Base-by-base conservation (phyloP, 2,888 invertebrate genomes). In the Holacanthella duospinosa region DNA sequence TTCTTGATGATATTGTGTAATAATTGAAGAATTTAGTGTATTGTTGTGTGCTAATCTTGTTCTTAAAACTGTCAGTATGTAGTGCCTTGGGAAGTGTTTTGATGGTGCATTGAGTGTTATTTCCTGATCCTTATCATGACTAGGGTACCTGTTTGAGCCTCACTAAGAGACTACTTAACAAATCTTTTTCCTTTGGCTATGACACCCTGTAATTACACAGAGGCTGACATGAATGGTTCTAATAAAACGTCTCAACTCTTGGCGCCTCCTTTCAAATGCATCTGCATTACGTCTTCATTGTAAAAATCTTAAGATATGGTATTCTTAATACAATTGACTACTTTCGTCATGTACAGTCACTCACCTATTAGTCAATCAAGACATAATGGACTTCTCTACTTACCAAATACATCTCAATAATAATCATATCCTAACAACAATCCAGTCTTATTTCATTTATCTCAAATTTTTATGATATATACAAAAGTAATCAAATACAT, bases 141-240 rank as follows among this genome's bases (percentile, higher is more conserved):
- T 36, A 36, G 16, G 36, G 36, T 9, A 36, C n/a, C n/a, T n/a
- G n/a, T n/a, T 36, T 36, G 16, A 9, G 36, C 16, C 36, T 16
- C 9, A 9, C 9, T 56, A 62, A 58, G 62, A 59, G 60, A 63
- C 66, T 66, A 63, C 63, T 64, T 64, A 66, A 63, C 59, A 19
- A 62, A 59, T 57, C 24, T 26, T 59, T 29, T 59, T 53, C 60
- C 63, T 55, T 57, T 9, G 62, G 58, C 59, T 63, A 62, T 66
- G 63, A 66, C 66, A 64, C 56, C 59, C 9, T 36, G 16, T 36
- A 36, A 36, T 25, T 53, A 25, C 54, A 53, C n/a, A 25, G 54
- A 53, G 54, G 54, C 6, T 53, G 54, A 53, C n/a, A 9, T 6
- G 6, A 53, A 4, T 19, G 19, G 56, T 56, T 4, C 25, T 24